Evolutionary conservation across 2,888 invertebrate genomes (phyloP), one percentile per base, ranked within the genome.

Genomic region (Dichetophora obliterata): DNA sequence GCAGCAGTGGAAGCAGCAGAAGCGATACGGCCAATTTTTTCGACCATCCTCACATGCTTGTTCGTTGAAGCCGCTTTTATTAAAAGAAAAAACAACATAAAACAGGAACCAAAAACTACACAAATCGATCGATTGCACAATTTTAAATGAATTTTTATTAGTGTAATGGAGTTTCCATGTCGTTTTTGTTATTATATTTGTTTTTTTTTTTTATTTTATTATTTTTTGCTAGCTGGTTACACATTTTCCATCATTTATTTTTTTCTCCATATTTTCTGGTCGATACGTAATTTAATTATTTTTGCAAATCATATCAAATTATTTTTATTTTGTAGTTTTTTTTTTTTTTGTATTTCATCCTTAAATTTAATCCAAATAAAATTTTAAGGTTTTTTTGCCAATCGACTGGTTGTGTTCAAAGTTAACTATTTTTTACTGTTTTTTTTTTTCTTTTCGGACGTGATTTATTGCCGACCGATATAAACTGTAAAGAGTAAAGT

Each of bases 41-140:
- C 43, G 43, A 43, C 43, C 43, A 43, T 43, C 43, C 43, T 43
- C 43, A 3, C 1, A 3, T 43, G 43, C 43, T 43, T 43, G 43
- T 43, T 43, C 43, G 14, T 43, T 4, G 43, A 11, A 43, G 43
- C 14, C 14, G 43, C 11, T 43, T 43, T 43, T 43, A 11, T 11
- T 3, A 43, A 11, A 43, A 43, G 14, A 43, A 2, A 11, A 52
- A 54, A 19, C n/a, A n/a, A 16, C 34, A 65, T 50, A n/a, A 68
- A 4, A 68, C n/a, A 34, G 11, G 19, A 70, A 27, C 11, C n/a
- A 37, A 59, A 71, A 54, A 37, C 2, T 37, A 54, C 59, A 37
- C 71, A 59, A 43, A 72, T 66, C 74, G 74, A 74, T 74, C 74
- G 74, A 74, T 74, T 74, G 66, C 74, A 66, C 74, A 74, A 65